Base-by-base conservation (phyloP, 2,113 vertebrate genomes). In the Candoia aspera region DNA sequence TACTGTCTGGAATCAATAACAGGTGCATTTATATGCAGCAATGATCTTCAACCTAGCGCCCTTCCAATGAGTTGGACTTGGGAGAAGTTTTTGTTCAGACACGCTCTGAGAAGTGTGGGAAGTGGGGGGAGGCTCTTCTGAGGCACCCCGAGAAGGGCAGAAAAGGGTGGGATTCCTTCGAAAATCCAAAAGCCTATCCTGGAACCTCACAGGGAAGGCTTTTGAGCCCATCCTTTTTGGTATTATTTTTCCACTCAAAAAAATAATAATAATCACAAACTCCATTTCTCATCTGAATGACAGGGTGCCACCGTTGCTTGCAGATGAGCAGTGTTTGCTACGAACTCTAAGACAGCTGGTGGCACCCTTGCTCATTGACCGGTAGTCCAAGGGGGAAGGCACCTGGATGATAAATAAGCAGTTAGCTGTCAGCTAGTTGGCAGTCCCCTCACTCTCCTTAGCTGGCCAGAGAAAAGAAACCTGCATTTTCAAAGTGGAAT, bases 331-430 rank as follows among this genome's bases (percentile, higher is more conserved):
- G 86, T 84, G 84, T 90, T 68, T 8, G 54, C 58, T 87, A 59
- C 89, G 86, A 91, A 86, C 88, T 90, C 57, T 59, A 9, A 64
- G 88, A 53, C 93, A 73, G 57, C 88, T 53, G 87, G 17, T 59
- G 90, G 83, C 89, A 91, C 49, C 83, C 88, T 84, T 57, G 90
- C 90, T 83, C 91, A 91, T 68, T 0, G 0, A 90, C n/a, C 17
- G 19, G 5, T 88, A 92, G 92, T 37, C 3, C 59, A 10, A 64
- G 91, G 55, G 91, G 89, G 42, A 87, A 2, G 15, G 62, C 17
- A 17, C 6, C 0, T 1, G 23, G 73, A 15, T 33, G 89, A 49
- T 2, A 83, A 86, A 87, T 11, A 11, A 86, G 59, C 0, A 21
- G 21, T 46, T 23, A 0, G n/a, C 3, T 49, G 90, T 88, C 91